Percentiles rank a stretch among this genome's conserved stretches.
Evolutionary conservation across 1,140 invertebrate genomes (phyloP).

Genomic region (Zaprionus camerounensis): DNA sequence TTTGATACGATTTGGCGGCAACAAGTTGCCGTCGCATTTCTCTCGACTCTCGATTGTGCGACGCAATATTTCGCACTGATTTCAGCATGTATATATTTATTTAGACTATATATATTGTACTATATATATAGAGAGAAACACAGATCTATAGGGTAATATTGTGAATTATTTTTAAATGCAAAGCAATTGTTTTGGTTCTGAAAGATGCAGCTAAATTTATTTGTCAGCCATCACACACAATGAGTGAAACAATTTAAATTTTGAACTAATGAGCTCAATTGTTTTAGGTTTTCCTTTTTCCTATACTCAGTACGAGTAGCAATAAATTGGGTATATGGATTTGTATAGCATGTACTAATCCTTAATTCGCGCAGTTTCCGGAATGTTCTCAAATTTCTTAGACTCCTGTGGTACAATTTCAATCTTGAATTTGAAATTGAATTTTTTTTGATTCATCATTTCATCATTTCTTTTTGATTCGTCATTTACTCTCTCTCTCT

Average conservation of each 20-base stretch:
- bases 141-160: slow-evolving; percentile 1
- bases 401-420: background rate
- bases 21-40: slow-evolving; percentile 32
- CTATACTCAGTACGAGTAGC: background rate
- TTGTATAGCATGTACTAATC: background rate
- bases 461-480: background rate
- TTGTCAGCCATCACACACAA: slow-evolving; percentile 39
- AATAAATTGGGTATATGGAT: background rate
- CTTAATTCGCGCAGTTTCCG: background rate
- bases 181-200: slow-evolving; percentile 40
- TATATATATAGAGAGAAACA: background rate
- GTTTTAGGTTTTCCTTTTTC: background rate
- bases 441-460: background rate
- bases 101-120: background rate
- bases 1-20: slow-evolving; percentile 28
- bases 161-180: slow-evolving; percentile 55
- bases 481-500: background rate
- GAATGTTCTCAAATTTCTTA: background rate
- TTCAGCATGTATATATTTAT: slow-evolving; percentile 5
- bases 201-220: slow-evolving; percentile 57
- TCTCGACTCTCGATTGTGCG: slow-evolving; percentile 25
- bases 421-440: background rate
- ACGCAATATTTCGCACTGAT: slow-evolving; percentile 36
- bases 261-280: slow-evolving; percentile 29
- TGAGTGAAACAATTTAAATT: slow-evolving; percentile 49